phyloP scores from a whole-genome alignment of 2,797 vertebrate species.

The Pangasius krempfi region DNA sequence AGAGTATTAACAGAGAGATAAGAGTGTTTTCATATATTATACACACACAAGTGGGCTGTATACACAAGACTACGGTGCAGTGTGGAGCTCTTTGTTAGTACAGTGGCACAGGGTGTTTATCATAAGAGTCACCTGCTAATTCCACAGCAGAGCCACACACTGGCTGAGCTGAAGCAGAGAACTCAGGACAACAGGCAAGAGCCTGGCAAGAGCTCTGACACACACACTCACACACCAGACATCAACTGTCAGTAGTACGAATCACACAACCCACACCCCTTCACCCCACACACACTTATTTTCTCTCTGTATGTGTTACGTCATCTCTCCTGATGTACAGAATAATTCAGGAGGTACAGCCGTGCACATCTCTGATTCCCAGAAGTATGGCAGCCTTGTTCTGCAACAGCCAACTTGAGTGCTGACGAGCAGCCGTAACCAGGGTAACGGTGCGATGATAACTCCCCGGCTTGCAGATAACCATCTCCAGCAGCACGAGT shows the following conservation, averaged over 20 bases:
- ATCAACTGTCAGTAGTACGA: constrained; percentile 5
- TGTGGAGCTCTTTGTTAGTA: constrained; percentile 68
- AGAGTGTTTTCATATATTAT: constrained; percentile 83
- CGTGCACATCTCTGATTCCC: constrained; percentile 46
- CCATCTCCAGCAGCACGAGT: constrained; percentile 57
- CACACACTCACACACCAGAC: constrained; percentile 21
- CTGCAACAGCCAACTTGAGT: constrained; percentile 45
- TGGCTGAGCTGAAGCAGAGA: constrained; percentile 40
- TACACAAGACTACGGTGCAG: constrained; percentile 69
- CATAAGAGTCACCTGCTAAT: constrained; percentile 69
- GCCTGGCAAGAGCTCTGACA: constrained; percentile 14
- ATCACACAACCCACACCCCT: constrained; percentile 1
- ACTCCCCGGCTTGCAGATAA: constrained; percentile 62
- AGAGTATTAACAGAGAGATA: constrained; percentile 77
- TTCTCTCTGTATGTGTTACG: neutral
- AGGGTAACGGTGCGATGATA: constrained; percentile 71
- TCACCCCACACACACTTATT: constrained; percentile 21
- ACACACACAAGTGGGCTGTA: constrained; percentile 77
- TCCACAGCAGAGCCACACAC: constrained; percentile 58
- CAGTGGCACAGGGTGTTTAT: constrained; percentile 73
- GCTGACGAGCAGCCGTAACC: constrained; percentile 74
- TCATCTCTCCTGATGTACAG: constrained; percentile 39
- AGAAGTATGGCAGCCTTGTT: constrained; percentile 51
- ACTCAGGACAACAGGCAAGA: constrained; percentile 20
- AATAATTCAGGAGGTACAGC: constrained; percentile 35